Percentiles rank a stretch among this genome's conserved stretches.
phyloP scores from a whole-genome alignment of 1,140 invertebrate genomes.

The Dendrolimus punctatus region DNA sequence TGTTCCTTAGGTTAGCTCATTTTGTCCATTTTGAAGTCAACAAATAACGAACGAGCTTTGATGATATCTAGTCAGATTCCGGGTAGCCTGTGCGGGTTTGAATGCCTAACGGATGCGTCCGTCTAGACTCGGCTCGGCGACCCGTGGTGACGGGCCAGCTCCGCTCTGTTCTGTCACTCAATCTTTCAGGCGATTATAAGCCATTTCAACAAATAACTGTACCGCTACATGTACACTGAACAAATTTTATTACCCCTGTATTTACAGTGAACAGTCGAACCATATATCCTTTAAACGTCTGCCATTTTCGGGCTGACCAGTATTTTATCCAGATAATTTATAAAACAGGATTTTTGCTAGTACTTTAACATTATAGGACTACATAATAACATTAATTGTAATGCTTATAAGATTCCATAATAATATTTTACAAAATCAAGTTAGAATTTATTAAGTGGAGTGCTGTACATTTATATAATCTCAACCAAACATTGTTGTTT shows the following conservation, averaged over 20 bases:
- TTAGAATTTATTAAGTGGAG: too few relatives aligned
- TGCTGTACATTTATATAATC: too few relatives aligned
- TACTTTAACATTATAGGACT: too few relatives aligned
- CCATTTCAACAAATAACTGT: constrained; percentile 32
- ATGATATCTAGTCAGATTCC: constrained; percentile 58
- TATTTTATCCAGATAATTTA: too few relatives aligned
- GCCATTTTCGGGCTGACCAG: too few relatives aligned
- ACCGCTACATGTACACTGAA: constrained; percentile 17
- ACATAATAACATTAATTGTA: too few relatives aligned
- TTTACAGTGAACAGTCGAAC: background rate
- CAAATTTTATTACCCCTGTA: constrained; percentile 15
- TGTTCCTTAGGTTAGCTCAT: background rate
- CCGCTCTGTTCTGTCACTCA: constrained; percentile 42
- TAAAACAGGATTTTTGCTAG: too few relatives aligned
- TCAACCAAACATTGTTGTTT: too few relatives aligned
- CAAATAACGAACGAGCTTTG: constrained; percentile 21
- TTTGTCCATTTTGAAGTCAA: constrained; percentile 16
- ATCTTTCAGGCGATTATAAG: constrained; percentile 29
- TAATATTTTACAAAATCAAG: too few relatives aligned
- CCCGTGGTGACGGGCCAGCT: constrained; percentile 26
- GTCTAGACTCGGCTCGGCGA: constrained; percentile 20
- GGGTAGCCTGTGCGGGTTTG: constrained; percentile 36
- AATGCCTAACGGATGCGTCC: constrained; percentile 52
- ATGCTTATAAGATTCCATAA: too few relatives aligned
- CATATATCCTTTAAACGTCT: too few relatives aligned